A percentile compares a stretch with the other conserved stretches of the same genome.
phyloP scores from a whole-genome alignment of 2,113 vertebrate genomes.

The Gambusia affinis region DNA sequence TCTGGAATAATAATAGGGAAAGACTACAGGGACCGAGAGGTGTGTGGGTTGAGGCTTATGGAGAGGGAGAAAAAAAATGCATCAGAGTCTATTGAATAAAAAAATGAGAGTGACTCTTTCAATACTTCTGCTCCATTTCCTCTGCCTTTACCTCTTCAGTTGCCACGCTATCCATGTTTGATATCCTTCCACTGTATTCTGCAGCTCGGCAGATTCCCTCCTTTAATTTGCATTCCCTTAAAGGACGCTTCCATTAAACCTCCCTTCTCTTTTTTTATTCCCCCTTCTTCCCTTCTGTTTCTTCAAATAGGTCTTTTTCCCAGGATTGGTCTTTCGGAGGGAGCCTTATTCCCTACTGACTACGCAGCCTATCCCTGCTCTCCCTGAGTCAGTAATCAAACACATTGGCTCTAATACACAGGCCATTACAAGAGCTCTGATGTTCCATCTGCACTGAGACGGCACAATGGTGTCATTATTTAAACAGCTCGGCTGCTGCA shows the following conservation, averaged over 20 bases:
- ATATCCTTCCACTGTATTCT: constrained; percentile 70
- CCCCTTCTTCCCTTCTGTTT: constrained; percentile 60
- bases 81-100: constrained; percentile 61
- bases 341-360: constrained; percentile 72
- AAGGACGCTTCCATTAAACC: constrained; percentile 77
- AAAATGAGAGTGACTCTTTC: constrained; percentile 59
- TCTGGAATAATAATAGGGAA: constrained; percentile 48
- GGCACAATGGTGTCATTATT: constrained; percentile 79
- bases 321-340: constrained; percentile 68
- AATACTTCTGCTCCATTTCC: constrained; percentile 25
- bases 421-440: constrained; percentile 77
- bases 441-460: constrained; percentile 77
- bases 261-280: constrained; percentile 59
- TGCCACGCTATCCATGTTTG: constrained; percentile 69
- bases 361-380: constrained; percentile 68
- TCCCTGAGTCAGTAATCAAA: constrained; percentile 81
- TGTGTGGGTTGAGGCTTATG: too few species aligned
- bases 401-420: constrained; percentile 77
- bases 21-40: constrained; percentile 25
- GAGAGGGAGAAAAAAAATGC: constrained; percentile 48
- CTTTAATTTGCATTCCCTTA: constrained; percentile 80
- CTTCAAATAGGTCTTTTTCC: constrained; percentile 69
- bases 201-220: constrained; percentile 75
- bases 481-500: constrained; percentile 70
- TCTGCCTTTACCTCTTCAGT: constrained; percentile 64